Conservation (phyloP, 2,888 invertebrate genomes). For the Hetaerina titia region DNA sequence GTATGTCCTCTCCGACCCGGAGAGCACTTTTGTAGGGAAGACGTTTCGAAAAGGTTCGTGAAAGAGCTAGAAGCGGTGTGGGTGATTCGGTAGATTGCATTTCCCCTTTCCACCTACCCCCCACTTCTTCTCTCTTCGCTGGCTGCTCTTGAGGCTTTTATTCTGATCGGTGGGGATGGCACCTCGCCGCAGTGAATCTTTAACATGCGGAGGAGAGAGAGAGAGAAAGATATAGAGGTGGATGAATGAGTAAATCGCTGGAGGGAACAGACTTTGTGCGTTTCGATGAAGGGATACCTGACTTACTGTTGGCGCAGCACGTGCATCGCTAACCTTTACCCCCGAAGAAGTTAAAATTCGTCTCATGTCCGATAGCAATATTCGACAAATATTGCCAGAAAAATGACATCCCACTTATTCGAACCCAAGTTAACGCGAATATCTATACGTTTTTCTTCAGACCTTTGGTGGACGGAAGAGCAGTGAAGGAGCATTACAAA, state of each 20-base stretch:
- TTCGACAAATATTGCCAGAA: not conserved
- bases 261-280: not conserved
- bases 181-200: not conserved
- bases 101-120: too few relatives aligned
- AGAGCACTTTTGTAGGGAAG: slow-evolving; percentile 19
- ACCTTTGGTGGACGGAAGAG: too few relatives aligned
- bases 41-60: not conserved
- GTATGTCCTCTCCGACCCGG: slow-evolving; percentile 7
- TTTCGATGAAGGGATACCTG: not conserved
- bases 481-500: too few relatives aligned
- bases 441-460: too few relatives aligned
- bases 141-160: not conserved
- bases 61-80: not conserved
- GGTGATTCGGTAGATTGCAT: not conserved
- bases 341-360: not conserved
- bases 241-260: not conserved
- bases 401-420: not conserved
- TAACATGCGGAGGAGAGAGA: not conserved
- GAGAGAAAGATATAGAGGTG: too few relatives aligned
- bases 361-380: not conserved
- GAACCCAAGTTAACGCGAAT: too few relatives aligned
- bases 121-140: not conserved
- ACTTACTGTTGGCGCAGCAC: not conserved
- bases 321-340: not conserved
- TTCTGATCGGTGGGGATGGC: not conserved